Base-by-base conservation (phyloP, 1,140 invertebrate genomes). In the Ooceraea biroi region DNA sequence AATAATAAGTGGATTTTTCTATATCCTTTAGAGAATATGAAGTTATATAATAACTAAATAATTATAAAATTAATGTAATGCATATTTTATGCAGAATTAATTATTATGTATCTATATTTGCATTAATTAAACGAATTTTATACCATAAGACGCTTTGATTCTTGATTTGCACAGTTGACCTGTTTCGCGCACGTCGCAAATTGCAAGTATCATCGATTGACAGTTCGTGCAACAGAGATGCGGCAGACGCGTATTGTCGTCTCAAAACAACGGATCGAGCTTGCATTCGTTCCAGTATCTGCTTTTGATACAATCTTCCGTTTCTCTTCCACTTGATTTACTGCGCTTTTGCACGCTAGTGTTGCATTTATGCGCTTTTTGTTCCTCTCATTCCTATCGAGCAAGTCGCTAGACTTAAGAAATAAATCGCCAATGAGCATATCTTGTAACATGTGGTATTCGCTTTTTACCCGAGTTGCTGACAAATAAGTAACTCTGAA, bases 221-320 rank as follows among this genome's bases (percentile, higher is more conserved):
- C 52, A 36, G 17, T 61, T 30, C 25, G 61, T 61, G 22, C 17
- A 46, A n/a, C 22, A 8, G 36, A 74, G 55, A 61, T 61, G 72
- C 72, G 41, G 44, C 17, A 46, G 72, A 74, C 72, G 11, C 25
- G 12, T 61, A 74, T 74, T 74, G 44, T 74, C 61, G 17, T 4
- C 25, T 74, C 11, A 55, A 11, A 74, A 74, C n/a, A 74, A 74
- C n/a, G 2, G 14, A 73, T 1, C 50, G 48, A n/a, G 30, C 14
- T 57, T 25, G 25, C 25, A 27, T 19, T 73, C 58, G 30, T n/a
- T 19, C 2, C 36, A 8, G 52, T 78, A 78, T 69, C 63, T 36
- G 22, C 22, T 78, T 25, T 77, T 44, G 46, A 78, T 78, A 78
- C 61, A 78, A 22, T 78, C 71, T 72, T 46, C 66, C 77, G 10